These are phyloP conservation scores for Macrochelys suwanniensis DNA, from an alignment of 2,797 vertebrate genomes.

Conservation along the genomic window DNA sequence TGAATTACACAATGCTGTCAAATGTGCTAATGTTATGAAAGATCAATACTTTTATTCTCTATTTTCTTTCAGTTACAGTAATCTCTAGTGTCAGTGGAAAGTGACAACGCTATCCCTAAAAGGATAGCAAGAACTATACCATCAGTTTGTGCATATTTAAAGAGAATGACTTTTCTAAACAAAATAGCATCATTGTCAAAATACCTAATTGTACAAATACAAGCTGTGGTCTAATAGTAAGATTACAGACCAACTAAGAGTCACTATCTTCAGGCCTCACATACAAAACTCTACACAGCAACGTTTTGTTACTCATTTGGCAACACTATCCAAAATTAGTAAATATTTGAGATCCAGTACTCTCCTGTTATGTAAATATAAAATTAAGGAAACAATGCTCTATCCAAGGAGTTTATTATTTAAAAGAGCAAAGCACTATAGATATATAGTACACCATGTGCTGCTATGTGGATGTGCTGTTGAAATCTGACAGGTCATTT, in stretches of 20 bases:
- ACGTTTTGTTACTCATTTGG: conserved; percentile 1
- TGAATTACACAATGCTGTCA: neutral
- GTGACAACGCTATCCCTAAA: neutral
- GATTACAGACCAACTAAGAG: neutral
- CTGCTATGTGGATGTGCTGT: neutral
- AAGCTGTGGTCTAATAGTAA: neutral
- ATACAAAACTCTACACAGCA: neutral
- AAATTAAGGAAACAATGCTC: conserved; percentile 56
- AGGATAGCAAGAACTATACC: neutral
- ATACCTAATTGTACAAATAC: neutral
- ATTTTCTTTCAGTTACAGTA: neutral
- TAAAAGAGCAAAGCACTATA: conserved; percentile 73
- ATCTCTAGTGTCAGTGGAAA: neutral
- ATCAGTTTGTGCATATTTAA: neutral
- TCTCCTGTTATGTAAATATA: conserved; percentile 43
- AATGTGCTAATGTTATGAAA: neutral
- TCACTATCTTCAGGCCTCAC: neutral
- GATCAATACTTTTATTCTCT: neutral
- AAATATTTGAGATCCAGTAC: conserved; percentile 54
- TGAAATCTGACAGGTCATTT: conserved; percentile 72
- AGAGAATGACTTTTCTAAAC: neutral
- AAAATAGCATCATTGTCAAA: neutral
- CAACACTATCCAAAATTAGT: neutral
- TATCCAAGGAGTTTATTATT: conserved; percentile 32
- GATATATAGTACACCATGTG: conserved; percentile 49